Percentiles rank a stretch among this genome's conserved stretches.
Conservation (phyloP, 2,113 vertebrate genomes). For the Sander lucioperca region DNA sequence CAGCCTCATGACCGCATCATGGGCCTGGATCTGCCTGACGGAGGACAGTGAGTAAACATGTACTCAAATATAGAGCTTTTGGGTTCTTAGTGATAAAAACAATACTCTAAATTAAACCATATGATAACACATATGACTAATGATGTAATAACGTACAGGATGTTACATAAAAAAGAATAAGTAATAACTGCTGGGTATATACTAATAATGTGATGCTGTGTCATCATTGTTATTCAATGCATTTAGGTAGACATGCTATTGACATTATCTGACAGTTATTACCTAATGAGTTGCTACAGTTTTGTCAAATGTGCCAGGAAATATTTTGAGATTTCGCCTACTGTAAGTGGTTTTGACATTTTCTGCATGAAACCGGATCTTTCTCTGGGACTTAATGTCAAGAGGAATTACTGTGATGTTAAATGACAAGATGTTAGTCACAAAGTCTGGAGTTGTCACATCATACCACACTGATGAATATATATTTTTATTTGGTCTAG, state of each 20-base stretch:
- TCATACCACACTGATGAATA: background rate
- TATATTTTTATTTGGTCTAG: conserved; percentile 1
- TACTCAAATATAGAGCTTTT: background rate
- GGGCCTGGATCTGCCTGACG: conserved; percentile 93
- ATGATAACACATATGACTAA: background rate
- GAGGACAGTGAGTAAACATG: conserved; percentile 89
- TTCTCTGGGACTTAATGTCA: conserved; percentile 12
- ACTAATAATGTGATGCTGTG: background rate
- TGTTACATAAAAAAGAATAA: background rate
- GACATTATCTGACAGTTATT: conserved; percentile 7
- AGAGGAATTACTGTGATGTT: conserved; percentile 5
- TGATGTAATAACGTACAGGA: background rate
- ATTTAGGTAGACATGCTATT: background rate
- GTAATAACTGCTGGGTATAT: background rate
- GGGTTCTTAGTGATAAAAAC: background rate
- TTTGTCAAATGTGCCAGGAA: conserved; percentile 3
- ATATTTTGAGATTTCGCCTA: background rate
- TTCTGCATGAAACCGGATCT: conserved; percentile 8
- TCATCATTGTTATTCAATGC: background rate
- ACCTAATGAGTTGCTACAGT: background rate
- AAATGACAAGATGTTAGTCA: conserved; percentile 38
- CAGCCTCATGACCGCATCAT: conserved; percentile 93
- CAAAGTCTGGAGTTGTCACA: conserved; percentile 16
- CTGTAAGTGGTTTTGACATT: background rate
- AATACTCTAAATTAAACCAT: background rate